Percentiles rank a stretch among this genome's conserved stretches.
phyloP scores from a whole-genome alignment of 1,140 invertebrate species.

The Pogonognathellus flavescens region DNA sequence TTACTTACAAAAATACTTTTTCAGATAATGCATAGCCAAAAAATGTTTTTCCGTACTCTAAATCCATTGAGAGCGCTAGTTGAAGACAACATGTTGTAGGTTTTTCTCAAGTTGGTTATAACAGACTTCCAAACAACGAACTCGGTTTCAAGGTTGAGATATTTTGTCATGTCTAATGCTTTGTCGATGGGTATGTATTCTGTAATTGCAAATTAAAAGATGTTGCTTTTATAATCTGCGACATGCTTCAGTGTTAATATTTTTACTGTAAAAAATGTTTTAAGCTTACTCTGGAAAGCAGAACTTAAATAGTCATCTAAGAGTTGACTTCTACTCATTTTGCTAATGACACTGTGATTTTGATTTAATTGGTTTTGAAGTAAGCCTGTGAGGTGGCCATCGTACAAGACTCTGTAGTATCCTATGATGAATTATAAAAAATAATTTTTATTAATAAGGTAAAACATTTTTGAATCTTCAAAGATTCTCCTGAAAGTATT shows the following conservation, averaged over 20 bases:
- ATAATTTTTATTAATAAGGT: too few species aligned
- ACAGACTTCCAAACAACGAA: conserved; percentile 74
- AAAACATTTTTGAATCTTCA: too few species aligned
- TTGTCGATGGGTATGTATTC: conserved; percentile 48
- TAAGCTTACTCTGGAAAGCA: conserved; percentile 52
- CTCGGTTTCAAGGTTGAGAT: conserved; percentile 75
- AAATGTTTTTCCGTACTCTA: conserved; percentile 26
- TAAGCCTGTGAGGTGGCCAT: conserved; percentile 69
- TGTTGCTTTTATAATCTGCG: too few species aligned
- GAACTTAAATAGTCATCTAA: conserved; percentile 63
- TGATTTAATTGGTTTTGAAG: conserved; percentile 56
- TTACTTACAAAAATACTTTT: too few species aligned
- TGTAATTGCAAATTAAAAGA: conserved; percentile 23
- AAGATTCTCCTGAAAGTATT: too few species aligned
- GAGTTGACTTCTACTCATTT: conserved; percentile 58
- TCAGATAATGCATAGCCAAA: too few species aligned
- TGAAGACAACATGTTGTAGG: conserved; percentile 20
- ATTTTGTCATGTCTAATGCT: conserved; percentile 76
- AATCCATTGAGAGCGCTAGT: not conserved
- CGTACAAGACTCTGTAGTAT: conserved; percentile 88
- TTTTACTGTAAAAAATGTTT: too few species aligned
- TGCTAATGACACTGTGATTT: conserved; percentile 54
- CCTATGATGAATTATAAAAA: conserved; percentile 70
- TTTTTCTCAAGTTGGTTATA: conserved; percentile 51
- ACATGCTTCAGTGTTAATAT: too few species aligned